Percentiles rank a stretch among this genome's conserved stretches.
Evolutionary conservation across 2,888 invertebrate genomes (phyloP).

Genomic region (Catocala sponsa): DNA sequence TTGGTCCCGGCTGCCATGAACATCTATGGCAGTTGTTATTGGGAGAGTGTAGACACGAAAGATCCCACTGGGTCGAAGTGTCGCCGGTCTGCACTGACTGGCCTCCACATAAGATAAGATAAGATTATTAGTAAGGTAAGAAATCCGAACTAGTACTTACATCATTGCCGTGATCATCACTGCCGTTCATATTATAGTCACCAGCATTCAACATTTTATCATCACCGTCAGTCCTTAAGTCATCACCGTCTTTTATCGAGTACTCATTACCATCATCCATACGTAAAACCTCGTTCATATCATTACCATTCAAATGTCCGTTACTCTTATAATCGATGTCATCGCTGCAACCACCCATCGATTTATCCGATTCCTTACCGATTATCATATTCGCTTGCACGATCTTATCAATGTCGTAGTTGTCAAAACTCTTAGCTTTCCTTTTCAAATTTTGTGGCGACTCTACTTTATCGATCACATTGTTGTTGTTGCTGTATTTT

Average conservation of each 20-base stretch:
- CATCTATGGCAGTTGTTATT: no score
- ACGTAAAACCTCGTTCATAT: slow-evolving; percentile 43
- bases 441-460: slow-evolving; percentile 63
- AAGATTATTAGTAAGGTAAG: no score
- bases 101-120: no score
- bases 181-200: slow-evolving; percentile 57
- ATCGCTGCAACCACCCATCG: slow-evolving; percentile 60
- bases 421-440: slow-evolving; percentile 61
- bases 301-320: slow-evolving; percentile 38
- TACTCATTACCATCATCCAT: slow-evolving; percentile 58
- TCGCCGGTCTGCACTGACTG: no score
- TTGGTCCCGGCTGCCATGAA: no score
- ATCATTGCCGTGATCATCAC: slow-evolving; percentile 58
- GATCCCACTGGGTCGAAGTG: no score
- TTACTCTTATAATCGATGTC: slow-evolving; percentile 50
- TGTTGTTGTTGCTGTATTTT: slow-evolving; percentile 65
- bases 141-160: slow-evolving; percentile 59
- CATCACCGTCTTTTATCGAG: slow-evolving; percentile 57
- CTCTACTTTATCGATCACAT: slow-evolving; percentile 55
- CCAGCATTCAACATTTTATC: slow-evolving; percentile 56
- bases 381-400: slow-evolving; percentile 74
- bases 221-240: slow-evolving; percentile 52
- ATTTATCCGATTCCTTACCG: slow-evolving; percentile 72
- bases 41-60: no score
- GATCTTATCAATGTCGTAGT: slow-evolving; percentile 65